Evolutionary conservation across 2,888 invertebrate genomes (phyloP).

Genomic region (Ceriagrion tenellum): DNA sequence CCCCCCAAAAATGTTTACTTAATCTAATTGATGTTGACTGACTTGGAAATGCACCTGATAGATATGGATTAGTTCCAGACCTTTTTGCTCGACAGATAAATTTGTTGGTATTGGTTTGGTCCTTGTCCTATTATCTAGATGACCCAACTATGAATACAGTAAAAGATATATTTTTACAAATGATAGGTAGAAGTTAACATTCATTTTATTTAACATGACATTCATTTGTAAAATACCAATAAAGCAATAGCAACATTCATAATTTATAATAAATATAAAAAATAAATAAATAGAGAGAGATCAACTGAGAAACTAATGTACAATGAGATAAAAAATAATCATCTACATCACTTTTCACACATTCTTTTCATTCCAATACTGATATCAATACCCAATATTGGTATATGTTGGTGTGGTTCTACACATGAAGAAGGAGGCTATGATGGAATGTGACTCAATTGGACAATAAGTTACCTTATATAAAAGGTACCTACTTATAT

Average conservation of each 20-base stretch:
- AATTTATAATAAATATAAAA: constrained; percentile 46
- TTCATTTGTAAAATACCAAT: constrained; percentile 34
- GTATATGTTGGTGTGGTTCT: neutral
- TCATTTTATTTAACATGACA: constrained; percentile 28
- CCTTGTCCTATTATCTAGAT: too few relatives aligned
- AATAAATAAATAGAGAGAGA: constrained; percentile 60
- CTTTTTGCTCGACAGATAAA: too few relatives aligned
- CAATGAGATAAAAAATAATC: constrained; percentile 55
- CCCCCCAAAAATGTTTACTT: too few relatives aligned
- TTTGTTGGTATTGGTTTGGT: too few relatives aligned
- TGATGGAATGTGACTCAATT: neutral
- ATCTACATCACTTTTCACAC: neutral
- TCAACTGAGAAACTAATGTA: constrained; percentile 49
- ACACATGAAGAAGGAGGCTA: neutral
- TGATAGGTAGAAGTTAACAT: neutral
- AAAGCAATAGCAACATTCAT: constrained; percentile 41
- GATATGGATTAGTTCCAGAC: too few relatives aligned
- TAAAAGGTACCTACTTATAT: neutral
- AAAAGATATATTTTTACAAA: neutral
- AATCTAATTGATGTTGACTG: too few relatives aligned
- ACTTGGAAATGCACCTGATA: too few relatives aligned
- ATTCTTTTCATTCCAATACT: constrained; percentile 28
- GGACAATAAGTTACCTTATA: neutral
- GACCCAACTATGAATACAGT: too few relatives aligned
- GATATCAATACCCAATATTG: constrained; percentile 16